Conservation (phyloP, 1,140 invertebrate species). For the Drosophila funebris region DNA sequence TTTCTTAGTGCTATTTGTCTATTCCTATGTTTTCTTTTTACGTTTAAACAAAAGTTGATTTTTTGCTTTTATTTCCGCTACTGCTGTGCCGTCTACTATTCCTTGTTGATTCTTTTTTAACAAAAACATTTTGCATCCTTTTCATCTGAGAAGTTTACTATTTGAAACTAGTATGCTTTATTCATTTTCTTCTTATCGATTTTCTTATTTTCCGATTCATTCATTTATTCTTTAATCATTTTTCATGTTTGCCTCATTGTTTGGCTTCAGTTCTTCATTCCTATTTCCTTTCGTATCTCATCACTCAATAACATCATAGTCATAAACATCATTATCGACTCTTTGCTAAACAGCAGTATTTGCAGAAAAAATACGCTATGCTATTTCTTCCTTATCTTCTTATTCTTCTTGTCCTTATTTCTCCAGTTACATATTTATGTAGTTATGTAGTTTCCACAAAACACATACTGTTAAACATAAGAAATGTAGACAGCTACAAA, state of each 20-base stretch:
- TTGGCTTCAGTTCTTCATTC: constrained; percentile 33
- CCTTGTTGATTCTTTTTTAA: constrained; percentile 25
- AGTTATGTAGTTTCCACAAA: constrained; percentile 59
- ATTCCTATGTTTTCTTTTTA: constrained; percentile 43
- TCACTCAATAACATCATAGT: constrained; percentile 15
- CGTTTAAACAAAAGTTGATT: constrained; percentile 17
- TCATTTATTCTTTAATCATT: constrained; percentile 57
- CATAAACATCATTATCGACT: constrained; percentile 5
- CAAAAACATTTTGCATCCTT: constrained; percentile 26
- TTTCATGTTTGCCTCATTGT: constrained; percentile 55
- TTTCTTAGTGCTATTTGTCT: constrained; percentile 40
- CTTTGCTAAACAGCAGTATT: constrained; percentile 25
- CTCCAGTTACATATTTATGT: constrained; percentile 18
- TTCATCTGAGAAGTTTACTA: constrained; percentile 31
- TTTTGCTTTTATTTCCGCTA: constrained; percentile 28
- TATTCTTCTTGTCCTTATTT: constrained; percentile 41
- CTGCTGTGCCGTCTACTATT: background rate
- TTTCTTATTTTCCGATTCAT: constrained; percentile 10
- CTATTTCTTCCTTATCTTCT: constrained; percentile 16
- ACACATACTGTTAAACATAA: constrained; percentile 71
- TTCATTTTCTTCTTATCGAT: constrained; percentile 32
- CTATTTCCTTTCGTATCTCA: constrained; percentile 5
- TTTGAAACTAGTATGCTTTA: constrained; percentile 61
- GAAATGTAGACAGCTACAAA: constrained; percentile 80
- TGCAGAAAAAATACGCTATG: constrained; percentile 61